Evolutionary conservation across 2,888 invertebrate species (phyloP), one percentile per base, ranked within the genome.

Genomic region (Drosophila villosipedis): DNA sequence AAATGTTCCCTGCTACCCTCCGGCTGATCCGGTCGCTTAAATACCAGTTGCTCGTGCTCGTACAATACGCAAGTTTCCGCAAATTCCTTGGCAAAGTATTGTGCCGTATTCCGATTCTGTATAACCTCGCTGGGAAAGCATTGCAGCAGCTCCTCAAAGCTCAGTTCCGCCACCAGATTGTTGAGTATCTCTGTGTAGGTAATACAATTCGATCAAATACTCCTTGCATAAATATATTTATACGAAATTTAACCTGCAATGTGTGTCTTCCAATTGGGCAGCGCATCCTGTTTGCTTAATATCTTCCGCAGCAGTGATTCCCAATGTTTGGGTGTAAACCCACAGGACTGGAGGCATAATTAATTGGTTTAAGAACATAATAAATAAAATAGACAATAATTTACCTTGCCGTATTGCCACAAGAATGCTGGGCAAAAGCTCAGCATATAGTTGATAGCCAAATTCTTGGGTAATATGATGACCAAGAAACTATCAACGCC

Each of bases 371-470:
- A 0, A 30, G 19, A 41, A 3, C 49, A 52, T 54, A n/a, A 22
- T 14, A 31, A 28, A 12, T 35, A 3, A 16, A 33, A 19, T 25
- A 54, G 1, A n/a, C 6, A 12, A 22, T 4, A 37, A 54, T 75
- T 90, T 90, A 96, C 96, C 94, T 96, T 95, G 55, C 95, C 95
- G 91, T 95, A 96, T 67, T 95, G 95, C 77, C 96, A 92, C 37
- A 96, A 90, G 84, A 95, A 95, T 78, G 95, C 94, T 0, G 96
- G 96, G 78, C 95, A 95, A 66, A 94, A 94, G 39, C 95, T 94
- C 37, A 95, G 93, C 78, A 96, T 91, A 78, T 95, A 93, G 67
- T 94, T 92, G 2, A 95, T 93, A 54, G 94, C 94, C 91, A 95
- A 93, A 79, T 94, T 93, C 78, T 94, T 92, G 43, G 94, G 92